A percentile compares a stretch with the other conserved stretches of the same genome.
Conservation (phyloP, 2,888 invertebrate species). For the Isotomurus palustris region DNA sequence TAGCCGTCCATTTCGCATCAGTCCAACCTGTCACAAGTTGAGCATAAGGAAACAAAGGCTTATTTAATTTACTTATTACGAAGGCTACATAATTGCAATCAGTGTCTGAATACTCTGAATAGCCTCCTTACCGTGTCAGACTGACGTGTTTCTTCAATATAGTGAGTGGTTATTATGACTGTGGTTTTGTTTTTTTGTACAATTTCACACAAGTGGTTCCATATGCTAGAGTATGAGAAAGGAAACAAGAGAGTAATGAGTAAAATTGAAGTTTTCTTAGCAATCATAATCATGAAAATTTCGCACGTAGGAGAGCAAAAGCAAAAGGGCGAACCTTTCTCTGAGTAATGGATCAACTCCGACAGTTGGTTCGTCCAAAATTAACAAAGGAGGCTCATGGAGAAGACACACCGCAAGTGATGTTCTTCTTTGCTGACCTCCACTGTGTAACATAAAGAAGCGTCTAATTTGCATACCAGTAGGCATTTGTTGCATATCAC, state of each 20-base stretch:
- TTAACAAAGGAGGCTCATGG: constrained; percentile 85
- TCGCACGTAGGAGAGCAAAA: background rate
- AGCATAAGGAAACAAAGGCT: background rate
- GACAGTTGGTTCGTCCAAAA: constrained; percentile 76
- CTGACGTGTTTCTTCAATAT: no score
- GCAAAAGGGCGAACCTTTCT: constrained; percentile 61
- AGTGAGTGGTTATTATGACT: no score
- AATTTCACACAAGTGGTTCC: no score
- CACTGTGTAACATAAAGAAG: constrained; percentile 60
- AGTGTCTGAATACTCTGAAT: no score
- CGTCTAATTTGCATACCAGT: no score
- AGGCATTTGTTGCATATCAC: no score
- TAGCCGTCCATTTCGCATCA: constrained; percentile 86
- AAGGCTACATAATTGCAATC: no score
- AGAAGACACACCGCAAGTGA: constrained; percentile 88
- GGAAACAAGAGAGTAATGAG: no score
- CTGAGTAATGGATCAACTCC: constrained; percentile 85
- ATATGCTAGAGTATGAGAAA: no score
- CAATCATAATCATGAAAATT: constrained; percentile 1
- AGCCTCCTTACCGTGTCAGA: no score
- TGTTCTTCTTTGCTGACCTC: constrained; percentile 70
- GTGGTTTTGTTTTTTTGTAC: no score
- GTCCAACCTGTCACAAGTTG: constrained; percentile 65
- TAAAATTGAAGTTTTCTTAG: constrained; percentile 4
- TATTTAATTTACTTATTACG: background rate